These are phyloP conservation scores for Cinclus mexicanus DNA, from an alignment of 2,113 vertebrate species.

Conservation along the genomic window DNA sequence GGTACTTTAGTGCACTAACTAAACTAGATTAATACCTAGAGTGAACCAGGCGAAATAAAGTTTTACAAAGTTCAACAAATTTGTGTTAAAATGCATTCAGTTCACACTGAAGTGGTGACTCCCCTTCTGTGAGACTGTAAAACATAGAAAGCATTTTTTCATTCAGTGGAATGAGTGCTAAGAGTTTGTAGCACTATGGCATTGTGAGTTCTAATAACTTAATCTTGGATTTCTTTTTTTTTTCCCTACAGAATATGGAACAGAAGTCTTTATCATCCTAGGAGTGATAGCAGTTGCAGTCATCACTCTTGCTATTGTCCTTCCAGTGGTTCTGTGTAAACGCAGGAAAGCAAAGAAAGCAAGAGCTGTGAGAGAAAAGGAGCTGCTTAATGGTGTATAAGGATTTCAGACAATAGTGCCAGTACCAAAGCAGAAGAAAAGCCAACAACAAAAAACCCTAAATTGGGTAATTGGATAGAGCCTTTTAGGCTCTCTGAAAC, in stretches of 20 bases:
- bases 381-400: constrained; percentile 60
- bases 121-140: not conserved
- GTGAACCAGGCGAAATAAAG: not conserved
- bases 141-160: not conserved
- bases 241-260: constrained; percentile 71
- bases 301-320: constrained; percentile 56
- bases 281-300: constrained; percentile 66
- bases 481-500: not conserved
- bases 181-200: not conserved
- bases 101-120: not conserved
- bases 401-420: not conserved
- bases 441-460: not conserved
- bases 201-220: not conserved
- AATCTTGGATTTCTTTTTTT: not conserved
- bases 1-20: not conserved
- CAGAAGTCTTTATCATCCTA: constrained; percentile 70
- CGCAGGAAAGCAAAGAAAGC: constrained; percentile 57
- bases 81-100: not conserved
- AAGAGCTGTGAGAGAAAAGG: constrained; percentile 46
- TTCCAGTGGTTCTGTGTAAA: constrained; percentile 76
- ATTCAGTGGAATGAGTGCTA: not conserved
- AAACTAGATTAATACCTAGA: not conserved
- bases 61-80: not conserved
- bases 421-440: not conserved
- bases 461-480: not conserved